Percentiles rank a stretch among this genome's conserved stretches.
phyloP scores from a whole-genome alignment of 1,140 invertebrate genomes.

The Chelonus insularis region DNA sequence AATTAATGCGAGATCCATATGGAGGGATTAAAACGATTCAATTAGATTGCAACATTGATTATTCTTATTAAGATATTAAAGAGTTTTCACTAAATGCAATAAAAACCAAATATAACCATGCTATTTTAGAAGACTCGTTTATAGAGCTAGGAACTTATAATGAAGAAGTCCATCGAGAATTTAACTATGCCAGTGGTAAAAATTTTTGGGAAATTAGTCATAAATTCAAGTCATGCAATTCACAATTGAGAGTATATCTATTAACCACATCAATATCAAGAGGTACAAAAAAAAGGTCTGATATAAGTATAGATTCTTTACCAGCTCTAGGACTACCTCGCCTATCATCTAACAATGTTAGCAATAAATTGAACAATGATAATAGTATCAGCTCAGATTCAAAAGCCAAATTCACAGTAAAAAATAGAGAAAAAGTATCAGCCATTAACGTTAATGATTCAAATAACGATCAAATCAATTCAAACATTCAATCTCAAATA shows the following conservation, averaged over 20 bases:
- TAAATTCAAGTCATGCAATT: neutral
- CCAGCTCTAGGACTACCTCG: neutral
- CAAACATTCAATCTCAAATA: no score
- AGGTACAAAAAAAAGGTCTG: neutral
- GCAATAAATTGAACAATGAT: no score
- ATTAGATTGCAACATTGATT: neutral
- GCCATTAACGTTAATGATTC: no score
- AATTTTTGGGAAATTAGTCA: neutral
- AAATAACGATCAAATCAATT: no score
- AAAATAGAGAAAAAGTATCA: no score
- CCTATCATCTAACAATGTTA: no score
- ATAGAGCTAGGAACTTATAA: neutral
- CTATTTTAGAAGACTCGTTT: neutral
- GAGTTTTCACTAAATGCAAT: neutral
- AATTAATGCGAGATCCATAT: neutral
- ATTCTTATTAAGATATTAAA: neutral
- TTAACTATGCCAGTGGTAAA: neutral
- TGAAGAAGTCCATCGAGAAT: neutral
- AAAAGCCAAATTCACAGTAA: no score
- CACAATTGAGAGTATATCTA: neutral
- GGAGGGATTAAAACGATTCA: neutral
- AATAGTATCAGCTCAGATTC: no score
- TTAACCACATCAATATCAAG: neutral
- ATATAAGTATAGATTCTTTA: neutral
- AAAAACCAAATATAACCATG: neutral